phyloP scores from a whole-genome alignment of 2,797 vertebrate genomes.

The Margarornis squamiger region DNA sequence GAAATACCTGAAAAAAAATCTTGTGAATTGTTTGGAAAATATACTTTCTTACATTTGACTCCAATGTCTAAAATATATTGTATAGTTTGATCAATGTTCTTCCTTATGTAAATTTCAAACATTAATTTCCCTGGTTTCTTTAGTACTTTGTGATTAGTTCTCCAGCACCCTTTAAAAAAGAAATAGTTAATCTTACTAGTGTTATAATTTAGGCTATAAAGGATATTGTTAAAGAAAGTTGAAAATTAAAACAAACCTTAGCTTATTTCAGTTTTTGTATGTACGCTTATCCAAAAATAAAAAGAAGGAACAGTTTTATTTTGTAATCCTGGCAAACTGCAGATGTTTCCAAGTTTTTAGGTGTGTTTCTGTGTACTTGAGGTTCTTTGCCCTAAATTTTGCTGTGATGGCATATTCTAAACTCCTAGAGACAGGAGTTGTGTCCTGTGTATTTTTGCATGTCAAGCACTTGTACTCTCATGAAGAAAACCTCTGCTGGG shows the following conservation, averaged over 20 bases:
- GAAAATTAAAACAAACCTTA: not conserved
- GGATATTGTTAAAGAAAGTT: not conserved
- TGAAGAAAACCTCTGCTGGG: not conserved
- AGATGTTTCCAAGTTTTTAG: not conserved
- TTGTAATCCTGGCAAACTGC: not conserved
- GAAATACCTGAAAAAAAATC: not conserved
- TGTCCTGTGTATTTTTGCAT: not conserved
- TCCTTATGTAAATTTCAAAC: not conserved
- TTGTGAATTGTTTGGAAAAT: not conserved
- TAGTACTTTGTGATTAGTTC: not conserved
- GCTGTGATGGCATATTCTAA: not conserved
- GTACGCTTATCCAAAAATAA: not conserved
- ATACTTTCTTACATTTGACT: not conserved
- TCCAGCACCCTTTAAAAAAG: not conserved
- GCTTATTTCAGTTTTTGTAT: not conserved
- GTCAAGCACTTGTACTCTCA: not conserved
- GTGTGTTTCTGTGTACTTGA: not conserved
- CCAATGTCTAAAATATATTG: not conserved
- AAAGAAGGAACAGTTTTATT: not conserved
- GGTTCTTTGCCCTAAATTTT: not conserved
- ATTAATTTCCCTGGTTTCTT: not conserved
- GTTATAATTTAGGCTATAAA: not conserved
- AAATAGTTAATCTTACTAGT: not conserved
- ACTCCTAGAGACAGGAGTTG: not conserved
- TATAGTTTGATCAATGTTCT: not conserved